Evolutionary conservation across 2,113 vertebrate species (phyloP), one percentile per base, ranked within the genome.

Genomic region (Sterna hirundo): DNA sequence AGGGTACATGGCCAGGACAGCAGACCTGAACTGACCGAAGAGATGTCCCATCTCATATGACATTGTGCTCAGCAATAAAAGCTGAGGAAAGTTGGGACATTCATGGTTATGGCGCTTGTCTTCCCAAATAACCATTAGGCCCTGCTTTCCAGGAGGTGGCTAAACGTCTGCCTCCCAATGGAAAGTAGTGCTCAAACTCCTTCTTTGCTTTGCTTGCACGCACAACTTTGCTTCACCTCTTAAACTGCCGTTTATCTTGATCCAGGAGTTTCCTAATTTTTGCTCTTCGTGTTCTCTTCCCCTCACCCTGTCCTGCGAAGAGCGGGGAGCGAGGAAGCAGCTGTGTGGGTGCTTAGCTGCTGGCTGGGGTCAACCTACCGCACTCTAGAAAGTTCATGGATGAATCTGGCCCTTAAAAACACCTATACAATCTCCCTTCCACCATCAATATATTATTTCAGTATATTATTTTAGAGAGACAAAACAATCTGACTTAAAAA

Each of bases 61-160:
- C 21, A 5, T 13, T 81, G 30, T 18, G 25, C 15, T 60, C 60
- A 25, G 17, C 32, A 34, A 12, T 42, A 87, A 72, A 84, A 94
- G 2, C 20, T 32, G 32, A 40, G 61, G 42, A 44, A 85, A 40
- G 62, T 8, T 32, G 15, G n/a, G 8, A 57, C 0, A 0, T 40
- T 62, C 1, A 1, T 79, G 40, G 13, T 57, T 88, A 47, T 34
- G 54, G 10, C 11, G 13, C 42, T 44, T 72, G 13, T 57, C 26
- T 78, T 83, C 30, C 19, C 40, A 54, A n/a, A 19, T 32, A 84
- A 57, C 57, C 20, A 21, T 36, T 21, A 54, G 61, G 38, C 26
- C 14, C 20, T 23, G 13, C 44, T 64, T 89, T 77, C 13, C 23
- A 25, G 42, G 27, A 55, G 6, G 6, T 72, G 15, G 4, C 20